Evolutionary conservation across 2,113 vertebrate genomes (phyloP).

Genomic region (Candoia aspera): DNA sequence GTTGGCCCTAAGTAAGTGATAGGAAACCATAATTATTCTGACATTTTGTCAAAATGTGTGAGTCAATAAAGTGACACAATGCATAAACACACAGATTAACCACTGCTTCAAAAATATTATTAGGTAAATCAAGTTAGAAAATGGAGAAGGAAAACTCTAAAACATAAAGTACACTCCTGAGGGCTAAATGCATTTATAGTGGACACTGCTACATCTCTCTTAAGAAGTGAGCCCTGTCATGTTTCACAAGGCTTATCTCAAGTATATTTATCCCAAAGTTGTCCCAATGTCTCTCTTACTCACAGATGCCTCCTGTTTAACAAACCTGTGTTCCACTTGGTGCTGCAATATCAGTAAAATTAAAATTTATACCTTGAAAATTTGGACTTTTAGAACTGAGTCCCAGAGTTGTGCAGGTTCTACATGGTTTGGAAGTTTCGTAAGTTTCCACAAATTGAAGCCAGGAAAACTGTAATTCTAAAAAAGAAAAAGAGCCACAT

Average conservation of each 20-base stretch:
- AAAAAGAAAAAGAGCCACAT: constrained; percentile 14
- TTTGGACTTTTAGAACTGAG: constrained; percentile 60
- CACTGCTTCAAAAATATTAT: constrained; percentile 12
- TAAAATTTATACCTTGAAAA: constrained; percentile 61
- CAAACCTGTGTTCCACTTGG: background rate
- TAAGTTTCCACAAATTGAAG: constrained; percentile 56
- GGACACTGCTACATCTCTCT: background rate
- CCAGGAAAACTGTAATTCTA: constrained; percentile 66
- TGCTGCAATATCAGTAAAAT: constrained; percentile 24
- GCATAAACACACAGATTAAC: constrained; percentile 12
- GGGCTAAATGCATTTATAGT: too few relatives aligned
- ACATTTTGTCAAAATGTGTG: constrained; percentile 32
- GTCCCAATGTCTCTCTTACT: background rate
- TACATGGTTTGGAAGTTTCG: constrained; percentile 66
- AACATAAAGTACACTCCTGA: background rate
- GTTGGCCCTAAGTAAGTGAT: constrained; percentile 53
- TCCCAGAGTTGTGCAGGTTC: constrained; percentile 64
- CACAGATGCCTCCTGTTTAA: background rate
- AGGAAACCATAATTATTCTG: constrained; percentile 41
- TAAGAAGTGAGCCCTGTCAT: background rate
- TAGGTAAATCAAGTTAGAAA: constrained; percentile 1
- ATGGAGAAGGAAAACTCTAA: background rate
- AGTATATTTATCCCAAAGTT: background rate
- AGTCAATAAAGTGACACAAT: background rate
- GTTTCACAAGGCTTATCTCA: background rate